These are phyloP conservation scores for Podarcis lilfordi DNA, from an alignment of 2,797 vertebrate species.

Conservation along the genomic window DNA sequence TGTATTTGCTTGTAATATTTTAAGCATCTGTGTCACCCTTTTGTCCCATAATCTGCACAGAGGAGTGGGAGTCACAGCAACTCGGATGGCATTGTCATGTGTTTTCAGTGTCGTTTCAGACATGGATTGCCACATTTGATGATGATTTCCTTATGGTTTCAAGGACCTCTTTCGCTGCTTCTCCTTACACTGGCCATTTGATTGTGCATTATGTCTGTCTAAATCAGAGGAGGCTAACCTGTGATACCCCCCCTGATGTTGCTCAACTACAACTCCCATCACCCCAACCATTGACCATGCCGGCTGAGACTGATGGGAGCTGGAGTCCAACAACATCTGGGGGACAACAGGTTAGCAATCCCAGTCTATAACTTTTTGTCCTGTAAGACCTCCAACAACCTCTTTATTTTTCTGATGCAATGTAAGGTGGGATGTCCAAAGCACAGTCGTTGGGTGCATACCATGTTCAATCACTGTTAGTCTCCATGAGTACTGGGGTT, in stretches of 20 bases:
- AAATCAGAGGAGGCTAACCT: no score
- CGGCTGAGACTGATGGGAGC: no score
- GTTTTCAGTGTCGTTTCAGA: slow-evolving; percentile 31
- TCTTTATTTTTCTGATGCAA: background rate
- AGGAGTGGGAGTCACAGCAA: slow-evolving; percentile 33
- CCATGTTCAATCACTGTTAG: background rate
- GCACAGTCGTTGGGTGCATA: background rate
- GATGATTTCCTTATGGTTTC: background rate
- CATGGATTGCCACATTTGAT: background rate
- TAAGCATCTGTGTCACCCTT: slow-evolving; percentile 41
- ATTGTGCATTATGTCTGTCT: slow-evolving; percentile 14
- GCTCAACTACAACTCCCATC: no score
- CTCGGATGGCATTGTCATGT: slow-evolving; percentile 31
- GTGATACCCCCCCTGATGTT: no score
- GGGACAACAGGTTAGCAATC: background rate
- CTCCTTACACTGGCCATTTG: slow-evolving; percentile 8
- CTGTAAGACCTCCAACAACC: slow-evolving; percentile 7
- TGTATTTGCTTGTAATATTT: slow-evolving; percentile 47
- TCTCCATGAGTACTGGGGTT: no score
- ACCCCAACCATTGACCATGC: no score
- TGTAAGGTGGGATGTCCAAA: background rate
- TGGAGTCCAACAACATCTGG: no score
- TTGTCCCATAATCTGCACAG: slow-evolving; percentile 11
- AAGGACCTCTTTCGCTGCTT: slow-evolving; percentile 23
- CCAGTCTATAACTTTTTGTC: slow-evolving; percentile 17